Evolutionary conservation across 1,140 invertebrate species (phyloP).

Genomic region (Drepana arcuata): DNA sequence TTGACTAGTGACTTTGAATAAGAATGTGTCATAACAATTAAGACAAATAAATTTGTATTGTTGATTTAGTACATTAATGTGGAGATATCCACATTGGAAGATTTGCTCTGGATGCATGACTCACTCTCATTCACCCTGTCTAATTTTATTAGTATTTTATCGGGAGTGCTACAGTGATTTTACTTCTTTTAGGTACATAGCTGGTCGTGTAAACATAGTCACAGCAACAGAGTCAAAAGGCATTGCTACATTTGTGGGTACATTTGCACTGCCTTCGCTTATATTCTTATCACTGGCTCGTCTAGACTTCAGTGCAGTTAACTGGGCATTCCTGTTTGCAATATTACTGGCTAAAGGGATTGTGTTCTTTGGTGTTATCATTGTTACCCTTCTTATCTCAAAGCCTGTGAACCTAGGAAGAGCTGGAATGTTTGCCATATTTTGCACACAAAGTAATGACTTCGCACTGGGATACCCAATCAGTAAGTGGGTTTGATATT

Average conservation of each 20-base stretch:
- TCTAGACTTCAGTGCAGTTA: conserved; percentile 86
- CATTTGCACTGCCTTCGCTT: conserved; percentile 91
- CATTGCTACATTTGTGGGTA: conserved; percentile 93
- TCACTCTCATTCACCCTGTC: too few relatives aligned
- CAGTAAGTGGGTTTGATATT: conserved; percentile 85
- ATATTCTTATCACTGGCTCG: conserved; percentile 93
- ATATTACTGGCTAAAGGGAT: conserved; percentile 89
- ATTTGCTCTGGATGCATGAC: too few relatives aligned
- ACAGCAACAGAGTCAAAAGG: conserved; percentile 90
- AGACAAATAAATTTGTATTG: too few relatives aligned
- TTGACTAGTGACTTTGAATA: too few relatives aligned
- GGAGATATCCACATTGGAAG: too few relatives aligned
- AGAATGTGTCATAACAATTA: too few relatives aligned
- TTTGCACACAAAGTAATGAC: conserved; percentile 97
- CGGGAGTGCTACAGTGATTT: too few relatives aligned
- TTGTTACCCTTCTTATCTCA: conserved; percentile 85
- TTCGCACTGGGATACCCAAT: conserved; percentile 98
- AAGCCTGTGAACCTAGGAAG: conserved; percentile 86
- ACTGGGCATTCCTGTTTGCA: conserved; percentile 91
- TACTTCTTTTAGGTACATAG: conserved; percentile 82
- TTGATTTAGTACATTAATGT: too few relatives aligned
- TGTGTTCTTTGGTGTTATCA: conserved; percentile 87
- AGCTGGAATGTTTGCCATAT: conserved; percentile 94
- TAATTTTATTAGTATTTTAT: too few relatives aligned
- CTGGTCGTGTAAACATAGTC: conserved; percentile 89